phyloP scores from a whole-genome alignment of 1,140 invertebrate genomes.

The Eumaeus atala region DNA sequence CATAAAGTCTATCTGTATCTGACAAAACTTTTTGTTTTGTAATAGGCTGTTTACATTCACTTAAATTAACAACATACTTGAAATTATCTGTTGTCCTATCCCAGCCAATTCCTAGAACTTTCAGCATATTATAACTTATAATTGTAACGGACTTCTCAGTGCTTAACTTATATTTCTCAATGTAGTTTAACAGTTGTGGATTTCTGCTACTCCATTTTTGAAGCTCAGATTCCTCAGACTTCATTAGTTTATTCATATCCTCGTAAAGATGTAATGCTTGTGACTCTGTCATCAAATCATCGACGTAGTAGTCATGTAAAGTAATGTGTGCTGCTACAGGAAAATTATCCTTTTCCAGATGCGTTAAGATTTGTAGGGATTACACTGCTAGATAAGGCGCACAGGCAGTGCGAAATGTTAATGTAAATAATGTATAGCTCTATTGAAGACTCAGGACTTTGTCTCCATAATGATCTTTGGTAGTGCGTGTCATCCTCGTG shows the following conservation, averaged over 20 bases:
- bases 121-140: conserved; percentile 20
- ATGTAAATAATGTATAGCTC: conserved; percentile 15
- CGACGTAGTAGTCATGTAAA: conserved; percentile 45
- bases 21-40: conserved; percentile 40
- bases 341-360: conserved; percentile 33
- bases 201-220: conserved; percentile 32
- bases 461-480: conserved; percentile 61
- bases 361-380: conserved; percentile 32
- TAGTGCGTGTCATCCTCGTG: conserved; percentile 35
- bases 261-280: conserved; percentile 27
- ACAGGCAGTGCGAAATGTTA: conserved; percentile 40
- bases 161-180: conserved; percentile 6
- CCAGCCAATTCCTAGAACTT: conserved; percentile 25
- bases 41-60: conserved; percentile 10
- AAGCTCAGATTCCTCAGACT: conserved; percentile 32
- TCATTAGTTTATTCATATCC: conserved; percentile 28
- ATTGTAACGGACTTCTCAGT: conserved; percentile 10
- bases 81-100: conserved; percentile 22
- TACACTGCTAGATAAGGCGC: conserved; percentile 48
- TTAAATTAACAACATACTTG: conserved; percentile 18
- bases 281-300: conserved; percentile 43
- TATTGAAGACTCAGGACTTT: not conserved
- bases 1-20: conserved; percentile 41
- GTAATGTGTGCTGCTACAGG: conserved; percentile 30
- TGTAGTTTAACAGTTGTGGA: conserved; percentile 8